Evolutionary conservation across 2,113 vertebrate species (phyloP).

Genomic region (Rhagologus leucostigma): DNA sequence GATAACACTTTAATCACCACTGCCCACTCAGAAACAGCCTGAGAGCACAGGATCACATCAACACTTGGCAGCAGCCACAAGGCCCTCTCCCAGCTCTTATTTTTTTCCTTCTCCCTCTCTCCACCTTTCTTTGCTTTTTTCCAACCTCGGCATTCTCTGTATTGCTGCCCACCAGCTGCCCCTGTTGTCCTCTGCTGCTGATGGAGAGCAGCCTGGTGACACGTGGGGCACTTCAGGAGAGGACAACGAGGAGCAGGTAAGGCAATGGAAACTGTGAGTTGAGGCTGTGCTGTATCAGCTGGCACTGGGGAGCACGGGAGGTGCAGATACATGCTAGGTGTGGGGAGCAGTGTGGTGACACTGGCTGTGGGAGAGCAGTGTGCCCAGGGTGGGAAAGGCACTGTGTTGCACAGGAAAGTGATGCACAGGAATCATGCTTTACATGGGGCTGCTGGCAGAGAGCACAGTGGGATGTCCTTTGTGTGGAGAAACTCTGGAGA

Average conservation of each 20-base stretch:
- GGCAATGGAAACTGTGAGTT: fast-evolving
- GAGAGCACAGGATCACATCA: background rate
- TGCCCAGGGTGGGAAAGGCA: background rate
- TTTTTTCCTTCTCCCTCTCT: background rate
- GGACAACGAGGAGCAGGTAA: background rate
- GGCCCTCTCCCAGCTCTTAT: background rate
- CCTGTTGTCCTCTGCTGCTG: background rate
- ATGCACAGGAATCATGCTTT: background rate
- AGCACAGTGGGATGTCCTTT: background rate
- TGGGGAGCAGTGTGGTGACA: background rate
- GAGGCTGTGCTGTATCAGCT: background rate
- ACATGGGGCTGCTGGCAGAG: background rate
- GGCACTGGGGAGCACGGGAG: background rate
- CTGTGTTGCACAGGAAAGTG: background rate
- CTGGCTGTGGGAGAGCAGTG: background rate
- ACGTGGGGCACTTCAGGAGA: fast-evolving
- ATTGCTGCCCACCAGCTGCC: background rate
- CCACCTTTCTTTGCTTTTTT: background rate
- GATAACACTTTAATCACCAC: background rate
- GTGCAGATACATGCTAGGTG: fast-evolving
- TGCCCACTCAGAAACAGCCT: background rate
- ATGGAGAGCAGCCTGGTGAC: background rate
- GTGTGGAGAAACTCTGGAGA: background rate
- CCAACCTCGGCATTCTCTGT: background rate
- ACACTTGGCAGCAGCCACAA: background rate